Conservation (phyloP, 1,140 invertebrate species). For the Drosophila pseudoobscura region DNA sequence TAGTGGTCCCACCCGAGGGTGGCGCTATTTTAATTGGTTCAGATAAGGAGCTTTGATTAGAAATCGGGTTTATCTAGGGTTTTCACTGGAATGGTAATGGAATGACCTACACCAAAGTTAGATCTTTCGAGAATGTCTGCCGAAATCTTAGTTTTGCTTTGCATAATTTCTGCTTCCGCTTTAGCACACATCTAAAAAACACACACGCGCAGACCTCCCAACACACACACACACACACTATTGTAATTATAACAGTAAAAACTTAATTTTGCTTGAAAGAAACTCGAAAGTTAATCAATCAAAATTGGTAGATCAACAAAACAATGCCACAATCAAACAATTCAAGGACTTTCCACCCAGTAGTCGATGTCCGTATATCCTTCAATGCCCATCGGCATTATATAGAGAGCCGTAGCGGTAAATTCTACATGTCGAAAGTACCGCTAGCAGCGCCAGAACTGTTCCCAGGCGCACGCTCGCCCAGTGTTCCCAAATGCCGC, state of each 20-base stretch:
- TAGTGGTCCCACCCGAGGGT: conserved; percentile 7
- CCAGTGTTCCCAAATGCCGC: conserved; percentile 27
- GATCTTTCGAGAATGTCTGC: not conserved
- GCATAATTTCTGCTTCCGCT: conserved; percentile 20
- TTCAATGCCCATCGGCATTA: too few species aligned
- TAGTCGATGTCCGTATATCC: too few species aligned
- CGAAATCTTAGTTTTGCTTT: conserved; percentile 25
- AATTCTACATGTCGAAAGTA: too few species aligned
- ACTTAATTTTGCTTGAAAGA: conserved; percentile 52
- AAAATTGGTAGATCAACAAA: conserved; percentile 24
- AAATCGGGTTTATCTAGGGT: conserved; percentile 20
- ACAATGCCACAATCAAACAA: conserved; percentile 37
- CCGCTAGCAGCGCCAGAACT: conserved; percentile 30
- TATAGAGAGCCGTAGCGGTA: not conserved
- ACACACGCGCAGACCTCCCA: not conserved
- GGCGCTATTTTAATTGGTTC: conserved; percentile 45
- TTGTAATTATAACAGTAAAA: conserved; percentile 68
- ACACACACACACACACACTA: conserved; percentile 4
- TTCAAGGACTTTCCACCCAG: not conserved
- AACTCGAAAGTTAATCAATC: too few species aligned
- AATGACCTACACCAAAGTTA: conserved; percentile 17
- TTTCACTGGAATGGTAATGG: not conserved
- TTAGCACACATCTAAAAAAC: conserved; percentile 7
- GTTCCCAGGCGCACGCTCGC: conserved; percentile 40
- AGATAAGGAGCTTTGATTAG: conserved; percentile 47